Evolutionary conservation across 2,113 vertebrate species (phyloP), one percentile per base, ranked within the genome.

Genomic region (Camelus dromedarius): DNA sequence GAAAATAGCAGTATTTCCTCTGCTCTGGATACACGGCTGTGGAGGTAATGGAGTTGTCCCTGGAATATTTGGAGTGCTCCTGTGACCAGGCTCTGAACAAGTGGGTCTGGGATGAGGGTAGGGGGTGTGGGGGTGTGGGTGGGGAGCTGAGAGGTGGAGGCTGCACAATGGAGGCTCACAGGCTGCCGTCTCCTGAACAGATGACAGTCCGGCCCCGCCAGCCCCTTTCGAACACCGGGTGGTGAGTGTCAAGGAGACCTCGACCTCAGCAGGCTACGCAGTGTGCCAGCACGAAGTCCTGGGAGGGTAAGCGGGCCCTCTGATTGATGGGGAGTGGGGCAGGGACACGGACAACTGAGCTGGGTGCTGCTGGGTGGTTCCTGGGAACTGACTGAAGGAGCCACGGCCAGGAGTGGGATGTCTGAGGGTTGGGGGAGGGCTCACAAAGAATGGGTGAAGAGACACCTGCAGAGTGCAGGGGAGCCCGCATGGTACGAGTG

Each of bases 181-280:
- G 54, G 9, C 30, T n/a, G 19, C 66, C 94, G 28, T 97, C 35
- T 93, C 81, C 83, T 16, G 22, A 97, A 62, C 88, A 99, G 99
- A 99, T 88, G 99, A 99, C 97, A 98, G 99, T 32, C 99, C 99
- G 18, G 98, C 99, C n/a, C 98, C 99, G 2, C 98, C 99, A 0
- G 99, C 99, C 12, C 99, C 99, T 0, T 99, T 99, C 1, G 98
- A 98, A 52, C 99, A 99, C 86, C 99, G 99, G 79, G 93, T 99
- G 7, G 99, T 99, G 87, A 99, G 97, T 0, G 97, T 99, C 97
- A 99, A 98, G 97, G 98, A 99, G 64, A 98, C 98, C 0, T 97
- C 99, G 7, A 91, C 99, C 81, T 98, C 98, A 5, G 60, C 97
- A 0, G 98, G 97, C 77, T 99, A 99, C 89, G 96, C 97, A 0